These are phyloP conservation scores for Characodon lateralis DNA, from an alignment of 2,797 vertebrate species.

Conservation along the genomic window DNA sequence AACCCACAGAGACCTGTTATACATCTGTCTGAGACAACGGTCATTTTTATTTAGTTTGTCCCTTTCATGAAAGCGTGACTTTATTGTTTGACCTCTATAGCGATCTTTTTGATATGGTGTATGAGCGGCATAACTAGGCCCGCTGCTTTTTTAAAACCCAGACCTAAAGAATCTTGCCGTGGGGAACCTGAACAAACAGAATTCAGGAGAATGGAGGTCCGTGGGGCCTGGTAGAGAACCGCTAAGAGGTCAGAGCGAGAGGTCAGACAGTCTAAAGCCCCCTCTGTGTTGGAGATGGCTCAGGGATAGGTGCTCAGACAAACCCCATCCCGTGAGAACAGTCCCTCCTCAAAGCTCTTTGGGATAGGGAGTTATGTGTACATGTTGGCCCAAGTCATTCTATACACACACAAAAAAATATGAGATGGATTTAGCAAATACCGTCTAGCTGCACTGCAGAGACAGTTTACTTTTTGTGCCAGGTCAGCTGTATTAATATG, in stretches of 20 bases:
- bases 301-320: conserved; percentile 59
- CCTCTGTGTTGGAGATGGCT: conserved; percentile 47
- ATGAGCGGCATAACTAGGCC: background rate
- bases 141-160: conserved; percentile 33
- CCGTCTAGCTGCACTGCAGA: background rate
- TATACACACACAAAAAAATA: conserved; percentile 1
- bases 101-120: conserved; percentile 12
- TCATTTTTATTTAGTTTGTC: conserved; percentile 14
- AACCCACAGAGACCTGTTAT: background rate
- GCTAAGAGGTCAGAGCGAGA: conserved; percentile 53
- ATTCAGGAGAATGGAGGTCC: conserved; percentile 20
- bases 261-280: conserved; percentile 70
- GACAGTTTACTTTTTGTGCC: background rate
- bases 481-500: background rate
- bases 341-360: conserved; percentile 37
- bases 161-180: conserved; percentile 58
- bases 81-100: conserved; percentile 3
- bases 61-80: conserved; percentile 5
- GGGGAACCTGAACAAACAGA: conserved; percentile 33
- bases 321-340: conserved; percentile 69
- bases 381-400: conserved; percentile 1
- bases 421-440: background rate
- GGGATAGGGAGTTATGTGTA: conserved; percentile 32
- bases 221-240: conserved; percentile 40
- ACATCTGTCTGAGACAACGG: conserved; percentile 18